phyloP scores from a whole-genome alignment of 1,140 invertebrate genomes.

The Phocides pigmalion region DNA sequence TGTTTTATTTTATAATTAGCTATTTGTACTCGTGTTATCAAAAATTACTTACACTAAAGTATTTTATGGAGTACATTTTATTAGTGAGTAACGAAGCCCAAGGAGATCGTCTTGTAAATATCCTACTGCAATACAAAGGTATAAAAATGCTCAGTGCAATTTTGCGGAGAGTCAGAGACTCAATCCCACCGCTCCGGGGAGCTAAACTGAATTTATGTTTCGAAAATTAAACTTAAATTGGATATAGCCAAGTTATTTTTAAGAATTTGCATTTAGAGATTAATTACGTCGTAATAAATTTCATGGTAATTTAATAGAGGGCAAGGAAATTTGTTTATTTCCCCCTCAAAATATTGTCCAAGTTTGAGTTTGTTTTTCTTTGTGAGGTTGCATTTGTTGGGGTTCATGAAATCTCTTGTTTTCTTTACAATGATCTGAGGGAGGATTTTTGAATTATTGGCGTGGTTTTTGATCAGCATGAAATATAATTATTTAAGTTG shows the following conservation, averaged over 20 bases:
- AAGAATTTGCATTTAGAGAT: constrained; percentile 50
- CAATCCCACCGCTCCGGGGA: constrained; percentile 70
- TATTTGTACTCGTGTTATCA: no score
- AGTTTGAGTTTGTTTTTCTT: not conserved
- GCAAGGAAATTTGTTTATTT: constrained; percentile 32
- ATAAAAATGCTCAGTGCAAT: constrained; percentile 78
- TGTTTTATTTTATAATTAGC: no score
- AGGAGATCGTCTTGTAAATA: constrained; percentile 65
- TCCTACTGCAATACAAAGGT: constrained; percentile 73
- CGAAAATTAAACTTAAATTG: constrained; percentile 82
- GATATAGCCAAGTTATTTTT: constrained; percentile 75
- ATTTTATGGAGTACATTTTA: constrained; percentile 41
- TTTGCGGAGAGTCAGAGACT: constrained; percentile 67
- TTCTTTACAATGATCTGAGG: not conserved
- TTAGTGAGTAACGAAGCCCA: constrained; percentile 53
- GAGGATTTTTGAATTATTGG: not conserved
- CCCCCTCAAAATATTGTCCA: constrained; percentile 10
- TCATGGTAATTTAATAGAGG: constrained; percentile 53
- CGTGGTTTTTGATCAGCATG: no score
- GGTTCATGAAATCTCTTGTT: not conserved
- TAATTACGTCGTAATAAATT: constrained; percentile 55
- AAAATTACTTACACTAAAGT: no score
- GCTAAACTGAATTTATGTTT: constrained; percentile 80
- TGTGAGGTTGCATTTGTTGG: not conserved
- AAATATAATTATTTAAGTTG: no score